These are phyloP conservation scores for Callosobruchus maculatus DNA, from an alignment of 2,888 invertebrate species.

Conservation along the genomic window DNA sequence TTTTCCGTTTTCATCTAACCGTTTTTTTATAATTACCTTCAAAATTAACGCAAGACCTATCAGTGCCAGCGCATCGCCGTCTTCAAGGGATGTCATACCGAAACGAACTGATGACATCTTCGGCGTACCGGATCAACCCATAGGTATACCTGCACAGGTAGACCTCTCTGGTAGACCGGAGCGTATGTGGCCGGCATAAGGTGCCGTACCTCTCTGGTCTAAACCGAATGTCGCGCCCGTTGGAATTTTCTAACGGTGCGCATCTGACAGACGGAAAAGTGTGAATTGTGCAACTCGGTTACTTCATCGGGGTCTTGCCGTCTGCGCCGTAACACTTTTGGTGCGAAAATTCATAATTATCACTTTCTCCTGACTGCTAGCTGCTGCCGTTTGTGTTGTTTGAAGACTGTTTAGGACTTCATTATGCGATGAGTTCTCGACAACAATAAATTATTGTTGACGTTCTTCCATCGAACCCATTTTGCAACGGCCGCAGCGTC, in stretches of 20 bases:
- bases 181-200: too few species aligned
- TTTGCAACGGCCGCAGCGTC: neutral
- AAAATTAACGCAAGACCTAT: too few species aligned
- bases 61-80: too few species aligned
- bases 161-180: too few species aligned
- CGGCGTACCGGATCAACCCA: too few species aligned
- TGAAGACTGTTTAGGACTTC: neutral
- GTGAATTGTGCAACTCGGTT: constrained; percentile 38
- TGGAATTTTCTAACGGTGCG: neutral
- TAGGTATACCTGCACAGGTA: too few species aligned
- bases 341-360: constrained; percentile 24
- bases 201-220: too few species aligned
- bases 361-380: constrained; percentile 16
- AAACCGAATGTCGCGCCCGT: neutral
- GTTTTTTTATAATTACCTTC: too few species aligned
- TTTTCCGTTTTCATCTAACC: too few species aligned
- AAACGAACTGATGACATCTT: too few species aligned
- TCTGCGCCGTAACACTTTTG: constrained; percentile 38
- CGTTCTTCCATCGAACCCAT: neutral
- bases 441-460: neutral
- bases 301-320: constrained; percentile 39
- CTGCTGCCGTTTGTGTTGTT: neutral
- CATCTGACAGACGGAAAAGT: constrained; percentile 16
- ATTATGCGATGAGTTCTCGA: neutral
- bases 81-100: too few species aligned